phyloP scores from a whole-genome alignment of 2,113 vertebrate species.

The Pelmatolapia mariae region DNA sequence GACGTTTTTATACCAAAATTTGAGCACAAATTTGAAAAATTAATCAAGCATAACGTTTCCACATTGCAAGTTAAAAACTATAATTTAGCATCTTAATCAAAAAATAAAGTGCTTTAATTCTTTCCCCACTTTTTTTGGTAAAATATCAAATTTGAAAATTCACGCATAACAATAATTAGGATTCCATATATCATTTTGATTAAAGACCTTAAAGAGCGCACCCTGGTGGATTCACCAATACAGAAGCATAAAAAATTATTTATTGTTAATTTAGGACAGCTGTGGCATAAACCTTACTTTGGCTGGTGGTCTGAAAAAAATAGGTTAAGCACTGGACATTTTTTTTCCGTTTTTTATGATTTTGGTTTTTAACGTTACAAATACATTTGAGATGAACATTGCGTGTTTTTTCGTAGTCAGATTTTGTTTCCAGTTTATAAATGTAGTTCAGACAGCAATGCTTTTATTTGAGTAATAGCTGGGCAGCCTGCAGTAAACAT shows the following conservation, averaged over 20 bases:
- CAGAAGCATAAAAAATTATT: not conserved
- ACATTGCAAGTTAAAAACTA: not conserved
- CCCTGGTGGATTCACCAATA: not conserved
- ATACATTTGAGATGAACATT: not conserved
- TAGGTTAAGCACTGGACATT: not conserved
- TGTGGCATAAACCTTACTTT: not conserved
- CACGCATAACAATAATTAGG: not conserved
- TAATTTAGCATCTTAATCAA: not conserved
- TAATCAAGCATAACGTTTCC: not conserved
- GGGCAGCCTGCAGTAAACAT: not conserved
- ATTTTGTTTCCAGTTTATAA: not conserved
- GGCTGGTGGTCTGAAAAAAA: not conserved
- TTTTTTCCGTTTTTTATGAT: not conserved
- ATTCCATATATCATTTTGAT: not conserved
- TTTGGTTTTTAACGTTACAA: not conserved
- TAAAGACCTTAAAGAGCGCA: not conserved
- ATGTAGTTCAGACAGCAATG: not conserved
- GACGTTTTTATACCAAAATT: not conserved
- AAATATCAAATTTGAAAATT: not conserved
- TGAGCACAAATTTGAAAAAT: not conserved
- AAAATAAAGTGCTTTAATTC: not conserved
- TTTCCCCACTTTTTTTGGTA: not conserved
- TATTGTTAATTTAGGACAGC: not conserved
- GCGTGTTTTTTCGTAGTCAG: not conserved
- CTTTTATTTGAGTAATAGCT: not conserved